Conservation (phyloP, 2,888 invertebrate genomes). For the Ichneumon xanthorius region DNA sequence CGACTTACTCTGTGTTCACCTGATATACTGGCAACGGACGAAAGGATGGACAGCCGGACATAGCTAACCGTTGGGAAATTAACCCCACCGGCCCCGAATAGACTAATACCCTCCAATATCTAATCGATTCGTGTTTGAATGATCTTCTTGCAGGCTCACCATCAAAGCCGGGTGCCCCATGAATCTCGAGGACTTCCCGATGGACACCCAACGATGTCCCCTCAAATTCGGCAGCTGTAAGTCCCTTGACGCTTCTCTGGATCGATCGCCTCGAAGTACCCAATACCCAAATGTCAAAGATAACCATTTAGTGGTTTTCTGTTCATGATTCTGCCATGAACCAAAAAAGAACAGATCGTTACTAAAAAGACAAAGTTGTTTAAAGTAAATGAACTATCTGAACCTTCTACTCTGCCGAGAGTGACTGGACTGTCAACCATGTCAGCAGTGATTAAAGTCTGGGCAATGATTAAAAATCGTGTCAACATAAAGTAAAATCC, state of each 20-base stretch:
- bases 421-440: too few species aligned
- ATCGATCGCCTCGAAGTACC: neutral
- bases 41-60: neutral
- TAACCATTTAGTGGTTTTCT: too few species aligned
- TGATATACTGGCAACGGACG: neutral
- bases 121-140: conserved; percentile 22
- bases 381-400: too few species aligned
- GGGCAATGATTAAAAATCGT: too few species aligned
- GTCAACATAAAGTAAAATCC: too few species aligned
- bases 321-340: too few species aligned
- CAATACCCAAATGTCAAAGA: too few species aligned
- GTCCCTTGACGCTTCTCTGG: conserved; percentile 76
- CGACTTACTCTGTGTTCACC: too few species aligned
- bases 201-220: conserved; percentile 94
- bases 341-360: too few species aligned
- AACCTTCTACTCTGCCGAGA: too few species aligned
- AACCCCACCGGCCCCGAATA: conserved; percentile 1
- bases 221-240: conserved; percentile 93
- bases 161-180: conserved; percentile 94
- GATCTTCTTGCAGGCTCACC: conserved; percentile 88
- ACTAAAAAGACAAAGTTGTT: too few species aligned
- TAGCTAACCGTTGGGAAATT: conserved; percentile 15
- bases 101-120: conserved; percentile 7
- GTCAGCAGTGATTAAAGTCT: too few species aligned
- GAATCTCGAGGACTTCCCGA: conserved; percentile 94